These are phyloP conservation scores for Pocillopora meandrina DNA, from an alignment of 92 coral and sea anemone species.

Conservation along the genomic window DNA sequence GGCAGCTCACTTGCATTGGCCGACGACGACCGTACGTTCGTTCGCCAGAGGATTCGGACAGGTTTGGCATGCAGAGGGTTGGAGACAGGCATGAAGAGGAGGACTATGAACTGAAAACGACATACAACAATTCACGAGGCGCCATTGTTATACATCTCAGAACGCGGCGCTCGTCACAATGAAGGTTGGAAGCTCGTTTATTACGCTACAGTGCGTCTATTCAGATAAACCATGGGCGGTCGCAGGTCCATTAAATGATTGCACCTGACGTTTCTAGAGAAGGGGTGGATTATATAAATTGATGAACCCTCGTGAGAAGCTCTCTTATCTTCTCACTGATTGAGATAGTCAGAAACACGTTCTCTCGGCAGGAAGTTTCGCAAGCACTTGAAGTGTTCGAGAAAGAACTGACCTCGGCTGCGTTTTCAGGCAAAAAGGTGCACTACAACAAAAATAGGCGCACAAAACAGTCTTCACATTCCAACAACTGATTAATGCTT, in stretches of 20 bases:
- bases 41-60: slow-evolving; percentile 44
- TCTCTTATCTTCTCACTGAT: neutral
- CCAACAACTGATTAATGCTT: no score
- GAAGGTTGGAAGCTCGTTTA: slow-evolving; percentile 4
- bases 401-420: no score
- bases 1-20: neutral
- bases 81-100: slow-evolving; percentile 17
- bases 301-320: neutral
- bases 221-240: slow-evolving; percentile 10
- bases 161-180: neutral
- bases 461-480: no score
- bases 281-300: neutral
- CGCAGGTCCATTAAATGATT: neutral
- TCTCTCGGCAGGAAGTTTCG: no score
- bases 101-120: slow-evolving; percentile 1
- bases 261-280: neutral
- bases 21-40: slow-evolving; percentile 34
- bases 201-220: slow-evolving; percentile 32
- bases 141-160: slow-evolving; percentile 20
- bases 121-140: slow-evolving; percentile 18
- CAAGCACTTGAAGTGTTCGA: no score
- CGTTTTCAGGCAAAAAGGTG: no score
- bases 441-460: no score
- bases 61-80: slow-evolving; percentile 13
- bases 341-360: no score